Conservation (phyloP, 1,140 invertebrate species). For the Protaetia brevitarsis region DNA sequence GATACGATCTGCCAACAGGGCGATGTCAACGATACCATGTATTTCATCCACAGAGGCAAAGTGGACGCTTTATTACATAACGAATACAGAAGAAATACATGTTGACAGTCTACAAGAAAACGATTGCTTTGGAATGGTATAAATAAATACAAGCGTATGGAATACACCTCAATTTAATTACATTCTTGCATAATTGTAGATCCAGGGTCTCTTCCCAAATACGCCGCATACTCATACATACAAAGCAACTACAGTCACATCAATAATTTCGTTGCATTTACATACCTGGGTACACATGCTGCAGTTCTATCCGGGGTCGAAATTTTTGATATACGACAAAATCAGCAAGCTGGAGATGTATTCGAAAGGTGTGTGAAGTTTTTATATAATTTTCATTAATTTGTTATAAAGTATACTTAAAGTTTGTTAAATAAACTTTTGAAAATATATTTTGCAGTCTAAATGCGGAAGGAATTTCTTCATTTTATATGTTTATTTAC, state of each 20-base stretch:
- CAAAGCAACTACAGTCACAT: slow-evolving; percentile 22
- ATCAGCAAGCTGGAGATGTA: slow-evolving; percentile 5
- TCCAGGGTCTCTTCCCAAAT: slow-evolving; percentile 30
- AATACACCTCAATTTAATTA: not conserved
- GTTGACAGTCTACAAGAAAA: slow-evolving; percentile 25
- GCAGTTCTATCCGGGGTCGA: slow-evolving; percentile 29
- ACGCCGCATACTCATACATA: slow-evolving; percentile 33
- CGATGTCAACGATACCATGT: slow-evolving; percentile 51
- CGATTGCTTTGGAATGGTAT: slow-evolving; percentile 33
- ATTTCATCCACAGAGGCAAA: slow-evolving; percentile 48
- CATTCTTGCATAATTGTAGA: slow-evolving; percentile 4
- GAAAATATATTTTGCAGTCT: too few relatives aligned
- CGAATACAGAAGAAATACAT: slow-evolving; percentile 24
- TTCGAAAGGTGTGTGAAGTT: not conserved
- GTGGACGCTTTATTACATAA: slow-evolving; percentile 34
- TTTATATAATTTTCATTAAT: too few relatives aligned
- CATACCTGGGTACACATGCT: slow-evolving; percentile 30
- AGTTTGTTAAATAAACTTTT: too few relatives aligned
- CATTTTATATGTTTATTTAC: too few relatives aligned
- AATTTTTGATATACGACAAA: slow-evolving; percentile 28
- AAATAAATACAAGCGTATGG: slow-evolving; percentile 4
- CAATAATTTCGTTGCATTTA: slow-evolving; percentile 26
- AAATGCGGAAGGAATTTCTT: too few relatives aligned
- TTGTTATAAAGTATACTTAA: too few relatives aligned
- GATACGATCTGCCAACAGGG: slow-evolving; percentile 50